Base-by-base conservation (phyloP, 2,113 vertebrate species). In the Periophthalmus modestus region DNA sequence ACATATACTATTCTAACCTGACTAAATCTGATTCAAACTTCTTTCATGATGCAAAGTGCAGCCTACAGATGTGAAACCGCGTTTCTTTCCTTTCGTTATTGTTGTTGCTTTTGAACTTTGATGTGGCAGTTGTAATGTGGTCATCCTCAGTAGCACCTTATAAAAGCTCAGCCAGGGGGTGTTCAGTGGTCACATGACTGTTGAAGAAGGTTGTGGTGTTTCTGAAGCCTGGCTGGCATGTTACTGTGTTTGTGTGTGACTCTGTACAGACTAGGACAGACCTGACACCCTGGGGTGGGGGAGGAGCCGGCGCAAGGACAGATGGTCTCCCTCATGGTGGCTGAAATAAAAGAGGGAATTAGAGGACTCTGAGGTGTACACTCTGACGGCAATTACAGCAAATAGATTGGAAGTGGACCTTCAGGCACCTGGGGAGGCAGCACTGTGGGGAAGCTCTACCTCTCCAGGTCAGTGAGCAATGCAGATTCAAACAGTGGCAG, bases 271-370 rank as follows among this genome's bases (percentile, higher is more conserved):
- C 71, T 34, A 46, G 72, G 68, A 80, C 79, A 84, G 87, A 87
- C 79, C 85, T 76, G 86, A 83, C 65, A 74, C 81, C 66, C 75
- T 77, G 73, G 76, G 82, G 80, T 75, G 84, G 85, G 88, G 81
- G 84, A 82, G 68, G 87, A 78, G 86, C 81, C 81, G 87, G 94
- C 94, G 92, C 92, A 90, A 93, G 93, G 95, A 95, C 96, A 98
- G 96, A 97, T 98, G 96, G 96, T 96, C 94, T 94, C 94, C 95
- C 95, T 96, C 95, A 95, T 95, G 95, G 95, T 94, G 94, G 94
- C 95, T 97, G 95, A 95, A 97, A 97, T 97, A 97, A 96, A 98
- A 96, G 87, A 94, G 95, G 96, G 95, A 96, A 96, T 96, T 96
- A 97, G 94, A 95, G 95, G 94, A 95, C 95, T 96, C 96, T 91